These are phyloP conservation scores for Aurelia aurita DNA, from an alignment of 30 jellyfish, hydroid and myxozoan species.

Conservation along the genomic window DNA sequence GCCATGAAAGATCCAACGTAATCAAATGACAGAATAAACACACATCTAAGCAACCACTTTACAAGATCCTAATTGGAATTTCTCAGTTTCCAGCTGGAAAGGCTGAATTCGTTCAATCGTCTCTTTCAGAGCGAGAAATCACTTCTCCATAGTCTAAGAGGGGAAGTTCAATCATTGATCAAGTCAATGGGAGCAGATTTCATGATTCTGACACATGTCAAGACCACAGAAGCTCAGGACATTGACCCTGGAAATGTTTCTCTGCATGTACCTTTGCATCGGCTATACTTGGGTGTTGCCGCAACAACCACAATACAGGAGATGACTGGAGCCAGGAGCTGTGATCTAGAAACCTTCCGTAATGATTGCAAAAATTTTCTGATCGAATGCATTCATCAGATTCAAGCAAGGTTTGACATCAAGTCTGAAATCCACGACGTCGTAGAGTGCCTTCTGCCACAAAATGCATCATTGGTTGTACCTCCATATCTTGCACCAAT, in stretches of 20 bases:
- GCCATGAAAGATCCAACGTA: constrained; percentile 53
- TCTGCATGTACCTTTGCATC: constrained; percentile 24
- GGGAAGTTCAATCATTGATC: constrained; percentile 26
- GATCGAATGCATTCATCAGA: constrained; percentile 22
- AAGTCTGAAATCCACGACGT: constrained; percentile 19
- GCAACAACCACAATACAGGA: constrained; percentile 35
- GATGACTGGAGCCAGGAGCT: constrained; percentile 8
- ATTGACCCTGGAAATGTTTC: constrained; percentile 23
- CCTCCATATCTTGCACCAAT: constrained; percentile 50
- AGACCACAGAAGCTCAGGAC: constrained; percentile 4
- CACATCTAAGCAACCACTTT: constrained; percentile 36
- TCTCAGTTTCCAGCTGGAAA: constrained; percentile 48
- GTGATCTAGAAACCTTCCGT: background rate
- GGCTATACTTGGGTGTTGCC: constrained; percentile 50
- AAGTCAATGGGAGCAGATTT: constrained; percentile 50
- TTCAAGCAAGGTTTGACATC: constrained; percentile 41
- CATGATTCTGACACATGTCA: constrained; percentile 7
- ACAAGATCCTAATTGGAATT: constrained; percentile 52
- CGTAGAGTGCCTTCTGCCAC: constrained; percentile 20
- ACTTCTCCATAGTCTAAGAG: constrained; percentile 45
- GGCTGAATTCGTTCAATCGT: constrained; percentile 63
- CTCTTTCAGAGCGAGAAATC: constrained; percentile 58
- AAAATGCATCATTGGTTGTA: constrained; percentile 18
- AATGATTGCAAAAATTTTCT: constrained; percentile 27
- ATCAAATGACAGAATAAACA: constrained; percentile 19